Percentiles rank a stretch among this genome's conserved stretches.
Conservation (phyloP, 2,113 vertebrate genomes). For the human (Homo sapiens) region GRCh38 chr7:53628001-53628500, state of each 20-base stretch:
- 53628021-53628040: accelerated
- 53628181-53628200: not conserved
- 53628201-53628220: not conserved
- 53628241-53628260: not conserved
- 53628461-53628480: not conserved
- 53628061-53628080: not conserved
- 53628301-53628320: not conserved
- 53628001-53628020: not conserved
- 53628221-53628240: not conserved
- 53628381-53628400: no score
- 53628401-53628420: not conserved
- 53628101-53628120: not conserved
- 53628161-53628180: not conserved
- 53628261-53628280: not conserved
- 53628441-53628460: not conserved
- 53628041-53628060: not conserved
- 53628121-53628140: not conserved
- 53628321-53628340: no score
- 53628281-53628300: not conserved
- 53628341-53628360: not conserved
- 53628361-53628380: not conserved
- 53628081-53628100: not conserved
- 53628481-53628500: not conserved
- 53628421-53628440: not conserved
- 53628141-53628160: not conserved